phyloP scores from a whole-genome alignment of 2,888 invertebrate species.

The Exephanes ischioxanthus region DNA sequence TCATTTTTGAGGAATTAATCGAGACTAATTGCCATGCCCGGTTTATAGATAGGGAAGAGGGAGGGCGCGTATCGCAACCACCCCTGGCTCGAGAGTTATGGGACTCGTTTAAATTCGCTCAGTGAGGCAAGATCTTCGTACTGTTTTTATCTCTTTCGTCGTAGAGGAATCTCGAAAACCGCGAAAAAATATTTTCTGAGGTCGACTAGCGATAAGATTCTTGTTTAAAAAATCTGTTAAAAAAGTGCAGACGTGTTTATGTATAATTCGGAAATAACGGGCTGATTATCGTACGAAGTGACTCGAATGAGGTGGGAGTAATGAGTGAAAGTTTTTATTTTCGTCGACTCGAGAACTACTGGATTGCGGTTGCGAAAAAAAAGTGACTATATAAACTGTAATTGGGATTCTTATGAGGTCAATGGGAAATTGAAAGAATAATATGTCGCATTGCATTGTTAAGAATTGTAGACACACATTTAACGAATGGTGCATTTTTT shows the following conservation, averaged over 20 bases:
- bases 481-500: too few species aligned
- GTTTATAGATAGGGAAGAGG: slow-evolving; percentile 51
- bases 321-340: too few species aligned
- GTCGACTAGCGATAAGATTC: neutral
- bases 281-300: too few species aligned
- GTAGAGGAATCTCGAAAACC: neutral
- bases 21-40: slow-evolving; percentile 77
- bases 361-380: too few species aligned
- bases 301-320: too few species aligned
- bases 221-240: neutral
- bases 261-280: neutral
- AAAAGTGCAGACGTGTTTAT: neutral
- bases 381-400: too few species aligned
- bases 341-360: too few species aligned
- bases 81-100: slow-evolving; percentile 71
- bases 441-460: too few species aligned
- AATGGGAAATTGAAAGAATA: too few species aligned
- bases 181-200: neutral
- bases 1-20: slow-evolving; percentile 80
- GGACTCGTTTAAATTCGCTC: slow-evolving; percentile 64
- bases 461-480: too few species aligned
- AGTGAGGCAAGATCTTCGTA: slow-evolving; percentile 35
- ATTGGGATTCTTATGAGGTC: too few species aligned
- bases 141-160: slow-evolving; percentile 9
- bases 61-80: slow-evolving; percentile 59